Evolutionary conservation across 1,140 invertebrate species (phyloP), one percentile per base, ranked within the genome.

Genomic region (Macrobrachium rosenbergii): DNA sequence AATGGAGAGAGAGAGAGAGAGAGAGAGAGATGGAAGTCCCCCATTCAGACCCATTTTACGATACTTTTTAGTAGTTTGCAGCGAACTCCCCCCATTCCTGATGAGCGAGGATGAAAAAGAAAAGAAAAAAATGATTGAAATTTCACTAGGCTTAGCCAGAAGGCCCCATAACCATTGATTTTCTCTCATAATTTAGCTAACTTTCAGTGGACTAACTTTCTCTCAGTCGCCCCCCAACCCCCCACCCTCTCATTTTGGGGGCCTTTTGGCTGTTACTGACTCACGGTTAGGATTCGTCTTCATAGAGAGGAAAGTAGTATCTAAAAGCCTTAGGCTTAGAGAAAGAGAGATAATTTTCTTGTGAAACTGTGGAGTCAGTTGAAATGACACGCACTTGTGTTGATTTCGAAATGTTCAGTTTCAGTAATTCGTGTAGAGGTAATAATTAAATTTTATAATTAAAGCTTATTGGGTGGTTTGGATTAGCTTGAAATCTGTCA

Each of bases 131-230:
- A n/a, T n/a, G n/a, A 23, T n/a, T 23, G 19, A n/a, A 67, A 37
- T 28, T 12, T 52, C 52, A 12, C 52, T 10, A 52, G 69, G 23
- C 69, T 72, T n/a, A 28, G 23, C 21, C 21, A 0, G 69, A 2
- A 14, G 19, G 69, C 7, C 21, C 17, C 69, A 72, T 72, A 72
- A 72, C 69, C 69, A 72, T 21, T 72, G 69, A 28, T 72, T 72
- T 69, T 37, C n/a, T 14, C 19, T 72, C 69, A 14, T 72, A 72
- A 72, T 72, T 72, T 23, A 28, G 69, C 7, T 37, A 12, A 28
- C 6, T 72, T 72, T 28, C 7, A 14, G 14, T 23, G 16, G 21
- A 23, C 5, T 16, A 16, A 2, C 21, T 72, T 12, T 23, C 12
- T 37, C n/a, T n/a, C n/a, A n/a, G n/a, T n/a, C n/a, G n/a, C n/a